Evolutionary conservation across 2,797 vertebrate genomes (phyloP).

Genomic region (Hemitrygon akajei): DNA sequence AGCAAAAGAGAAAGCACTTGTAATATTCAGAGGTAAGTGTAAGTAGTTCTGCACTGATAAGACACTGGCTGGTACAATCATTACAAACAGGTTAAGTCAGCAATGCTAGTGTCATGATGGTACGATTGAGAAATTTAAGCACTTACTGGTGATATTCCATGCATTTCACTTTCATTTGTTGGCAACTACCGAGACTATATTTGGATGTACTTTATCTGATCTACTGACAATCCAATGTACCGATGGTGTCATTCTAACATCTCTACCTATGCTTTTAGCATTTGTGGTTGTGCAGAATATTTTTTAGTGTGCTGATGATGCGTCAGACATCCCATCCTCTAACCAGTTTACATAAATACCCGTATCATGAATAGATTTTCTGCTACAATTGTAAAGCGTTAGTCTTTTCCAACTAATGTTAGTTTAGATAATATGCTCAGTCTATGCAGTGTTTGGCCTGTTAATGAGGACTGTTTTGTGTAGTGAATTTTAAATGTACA

Average conservation of each 20-base stretch:
- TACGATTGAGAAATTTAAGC: too few relatives aligned
- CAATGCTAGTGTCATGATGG: too few relatives aligned
- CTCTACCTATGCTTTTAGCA: not conserved
- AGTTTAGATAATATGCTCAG: constrained; percentile 2
- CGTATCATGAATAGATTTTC: not conserved
- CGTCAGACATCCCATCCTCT: not conserved
- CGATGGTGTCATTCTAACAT: not conserved
- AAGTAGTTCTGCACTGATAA: too few relatives aligned
- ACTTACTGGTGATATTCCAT: not conserved
- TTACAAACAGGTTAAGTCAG: too few relatives aligned
- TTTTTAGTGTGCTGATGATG: not conserved
- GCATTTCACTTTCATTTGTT: not conserved
- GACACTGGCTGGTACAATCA: too few relatives aligned
- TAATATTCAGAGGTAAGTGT: too few relatives aligned
- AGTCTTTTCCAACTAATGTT: not conserved
- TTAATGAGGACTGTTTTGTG: not conserved
- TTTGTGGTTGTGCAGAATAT: not conserved
- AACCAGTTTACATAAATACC: not conserved
- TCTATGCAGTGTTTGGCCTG: too few relatives aligned
- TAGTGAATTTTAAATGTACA: not conserved
- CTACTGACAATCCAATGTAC: not conserved
- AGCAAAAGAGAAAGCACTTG: not conserved
- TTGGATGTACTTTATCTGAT: not conserved
- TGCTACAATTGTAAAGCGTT: not conserved
- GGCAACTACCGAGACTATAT: not conserved